Percentiles rank a stretch among this genome's conserved stretches.
Conservation (phyloP, 92 coral and sea anemone genomes). For the Parazoanthus darwini region DNA sequence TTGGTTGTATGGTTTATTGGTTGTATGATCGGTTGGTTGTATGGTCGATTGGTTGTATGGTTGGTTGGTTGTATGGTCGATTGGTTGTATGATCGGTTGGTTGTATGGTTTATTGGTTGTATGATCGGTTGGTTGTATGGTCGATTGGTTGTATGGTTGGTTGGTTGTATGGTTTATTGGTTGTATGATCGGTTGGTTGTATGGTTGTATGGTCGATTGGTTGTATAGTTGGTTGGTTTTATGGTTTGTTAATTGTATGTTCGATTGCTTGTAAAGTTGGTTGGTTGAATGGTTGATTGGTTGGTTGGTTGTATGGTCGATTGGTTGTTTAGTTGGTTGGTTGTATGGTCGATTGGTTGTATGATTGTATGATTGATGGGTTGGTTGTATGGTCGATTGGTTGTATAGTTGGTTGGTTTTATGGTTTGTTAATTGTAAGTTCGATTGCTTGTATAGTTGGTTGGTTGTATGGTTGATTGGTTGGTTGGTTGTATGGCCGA, state of each 20-base stretch:
- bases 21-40: not conserved
- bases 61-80: too few species aligned
- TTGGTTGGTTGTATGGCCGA: constrained; percentile 12
- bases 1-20: not conserved
- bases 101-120: not conserved
- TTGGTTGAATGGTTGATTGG: not conserved
- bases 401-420: constrained; percentile 1
- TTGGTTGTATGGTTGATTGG: constrained; percentile 9
- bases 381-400: not conserved
- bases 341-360: not conserved
- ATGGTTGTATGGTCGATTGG: constrained; percentile 10
- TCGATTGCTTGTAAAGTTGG: not conserved
- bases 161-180: too few species aligned
- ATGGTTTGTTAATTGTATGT: not conserved
- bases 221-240: not conserved
- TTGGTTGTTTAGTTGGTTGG: not conserved
- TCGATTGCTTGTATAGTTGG: not conserved
- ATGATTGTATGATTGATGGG: not conserved
- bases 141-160: not conserved
- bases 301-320: not conserved
- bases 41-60: too few species aligned
- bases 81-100: not conserved
- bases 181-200: not conserved
- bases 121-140: not conserved
- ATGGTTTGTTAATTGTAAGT: not conserved